Conservation (phyloP, 2,888 invertebrate genomes). For the Dryobota labecula region DNA sequence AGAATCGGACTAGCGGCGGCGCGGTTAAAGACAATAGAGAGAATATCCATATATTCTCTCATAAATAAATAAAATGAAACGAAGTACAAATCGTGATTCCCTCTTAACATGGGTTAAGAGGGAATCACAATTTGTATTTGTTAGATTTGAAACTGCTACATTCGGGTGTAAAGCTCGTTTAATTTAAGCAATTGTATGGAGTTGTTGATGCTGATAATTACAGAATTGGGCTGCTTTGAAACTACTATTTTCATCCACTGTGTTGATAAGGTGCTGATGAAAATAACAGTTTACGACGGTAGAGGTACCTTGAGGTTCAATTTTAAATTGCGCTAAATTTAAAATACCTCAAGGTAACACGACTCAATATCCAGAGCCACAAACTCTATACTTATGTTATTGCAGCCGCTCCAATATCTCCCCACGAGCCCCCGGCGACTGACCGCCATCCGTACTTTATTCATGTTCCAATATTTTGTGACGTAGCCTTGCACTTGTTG, state of each 20-base stretch:
- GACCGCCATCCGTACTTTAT: slow-evolving; percentile 22
- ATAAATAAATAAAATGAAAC: too few relatives aligned
- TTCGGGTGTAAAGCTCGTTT: not conserved
- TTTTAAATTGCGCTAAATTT: too few relatives aligned
- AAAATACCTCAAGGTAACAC: not conserved
- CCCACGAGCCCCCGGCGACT: not conserved
- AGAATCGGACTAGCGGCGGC: not conserved
- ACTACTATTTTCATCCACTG: too few relatives aligned
- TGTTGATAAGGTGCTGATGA: too few relatives aligned
- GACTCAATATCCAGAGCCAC: not conserved
- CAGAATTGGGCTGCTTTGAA: too few relatives aligned
- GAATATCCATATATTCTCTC: too few relatives aligned
- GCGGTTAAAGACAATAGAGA: not conserved
- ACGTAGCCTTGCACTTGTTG: not conserved
- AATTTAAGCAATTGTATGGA: not conserved
- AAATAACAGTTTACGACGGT: too few relatives aligned
- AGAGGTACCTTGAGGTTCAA: too few relatives aligned
- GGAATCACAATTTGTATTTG: not conserved
- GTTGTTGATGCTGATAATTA: not conserved
- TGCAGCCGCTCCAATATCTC: slow-evolving; percentile 1
- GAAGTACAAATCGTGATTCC: too few relatives aligned
- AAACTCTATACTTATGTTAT: not conserved
- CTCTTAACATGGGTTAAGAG: too few relatives aligned
- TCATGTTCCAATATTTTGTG: slow-evolving; percentile 36
- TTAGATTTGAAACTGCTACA: not conserved